A percentile compares a stretch with the other conserved stretches of the same genome.
These are phyloP conservation scores for Clepsis dumicolana DNA, from an alignment of 2,888 invertebrate species.

Conservation along the genomic window DNA sequence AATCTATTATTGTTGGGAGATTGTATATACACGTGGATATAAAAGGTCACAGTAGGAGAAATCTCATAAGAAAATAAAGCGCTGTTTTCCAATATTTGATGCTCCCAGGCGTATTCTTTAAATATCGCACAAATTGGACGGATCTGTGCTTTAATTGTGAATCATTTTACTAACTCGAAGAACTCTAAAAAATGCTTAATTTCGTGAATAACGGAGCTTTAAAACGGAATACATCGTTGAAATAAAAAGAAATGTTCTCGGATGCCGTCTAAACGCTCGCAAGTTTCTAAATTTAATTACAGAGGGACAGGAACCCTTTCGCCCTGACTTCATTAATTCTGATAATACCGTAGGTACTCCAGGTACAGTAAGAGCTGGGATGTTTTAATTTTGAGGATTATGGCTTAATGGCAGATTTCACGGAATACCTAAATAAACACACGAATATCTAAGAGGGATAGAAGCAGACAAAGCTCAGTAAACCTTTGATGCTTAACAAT, in stretches of 20 bases:
- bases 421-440: constrained; percentile 38
- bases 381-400: constrained; percentile 31
- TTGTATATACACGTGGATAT: not conserved
- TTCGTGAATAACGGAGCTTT: constrained; percentile 13
- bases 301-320: constrained; percentile 26
- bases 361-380: constrained; percentile 20
- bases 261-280: constrained; percentile 7
- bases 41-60: not conserved
- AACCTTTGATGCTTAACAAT: constrained; percentile 37
- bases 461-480: constrained; percentile 2
- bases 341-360: constrained; percentile 13
- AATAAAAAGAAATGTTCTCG: constrained; percentile 34
- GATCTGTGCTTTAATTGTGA: constrained; percentile 14
- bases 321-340: constrained; percentile 31
- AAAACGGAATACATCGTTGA: constrained; percentile 28
- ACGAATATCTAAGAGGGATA: constrained; percentile 30
- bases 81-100: not conserved
- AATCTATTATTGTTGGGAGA: not conserved
- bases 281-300: constrained; percentile 32
- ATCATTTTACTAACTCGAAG: constrained; percentile 28
- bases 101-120: not conserved
- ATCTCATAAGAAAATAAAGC: not conserved
- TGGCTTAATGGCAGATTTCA: not conserved
- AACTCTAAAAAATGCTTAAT: constrained; percentile 30
- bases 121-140: constrained; percentile 14